A percentile compares a stretch with the other conserved stretches of the same genome.
Conservation (phyloP, 1,140 invertebrate genomes). For the Diachasma alloeum region DNA sequence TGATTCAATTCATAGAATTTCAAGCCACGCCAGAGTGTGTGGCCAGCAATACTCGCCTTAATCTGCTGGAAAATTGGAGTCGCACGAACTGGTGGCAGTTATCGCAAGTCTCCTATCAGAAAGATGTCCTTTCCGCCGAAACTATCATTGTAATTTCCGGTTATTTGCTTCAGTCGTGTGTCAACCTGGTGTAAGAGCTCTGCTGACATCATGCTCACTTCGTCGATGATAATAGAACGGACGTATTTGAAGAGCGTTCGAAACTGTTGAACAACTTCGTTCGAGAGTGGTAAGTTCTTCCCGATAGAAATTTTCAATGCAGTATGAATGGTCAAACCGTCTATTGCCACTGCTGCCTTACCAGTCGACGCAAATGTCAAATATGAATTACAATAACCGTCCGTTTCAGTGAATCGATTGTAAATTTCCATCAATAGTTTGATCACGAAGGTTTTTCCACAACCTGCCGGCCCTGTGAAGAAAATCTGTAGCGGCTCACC, state of each 20-base stretch:
- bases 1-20: constrained; percentile 39
- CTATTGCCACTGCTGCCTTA: constrained; percentile 46
- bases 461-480: no score
- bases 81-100: constrained; percentile 36
- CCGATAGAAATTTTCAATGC: constrained; percentile 32
- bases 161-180: constrained; percentile 44
- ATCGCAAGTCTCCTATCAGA: constrained; percentile 37
- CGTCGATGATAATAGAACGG: constrained; percentile 51
- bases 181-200: constrained; percentile 40
- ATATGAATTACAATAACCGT: constrained; percentile 23
- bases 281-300: constrained; percentile 24
- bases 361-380: constrained; percentile 45
- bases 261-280: constrained; percentile 33
- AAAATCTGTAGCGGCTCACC: constrained; percentile 25
- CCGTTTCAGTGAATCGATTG: constrained; percentile 31
- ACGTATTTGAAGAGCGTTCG: constrained; percentile 30
- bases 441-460: constrained; percentile 29
- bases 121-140: constrained; percentile 38
- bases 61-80: constrained; percentile 27
- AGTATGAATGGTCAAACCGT: constrained; percentile 51
- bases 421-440: constrained; percentile 32
- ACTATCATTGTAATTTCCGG: constrained; percentile 24
- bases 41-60: constrained; percentile 20
- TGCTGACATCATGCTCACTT: constrained; percentile 51
- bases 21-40: constrained; percentile 28